phyloP scores from a whole-genome alignment of 2,888 invertebrate genomes.

The Oscheius sp. region DNA sequence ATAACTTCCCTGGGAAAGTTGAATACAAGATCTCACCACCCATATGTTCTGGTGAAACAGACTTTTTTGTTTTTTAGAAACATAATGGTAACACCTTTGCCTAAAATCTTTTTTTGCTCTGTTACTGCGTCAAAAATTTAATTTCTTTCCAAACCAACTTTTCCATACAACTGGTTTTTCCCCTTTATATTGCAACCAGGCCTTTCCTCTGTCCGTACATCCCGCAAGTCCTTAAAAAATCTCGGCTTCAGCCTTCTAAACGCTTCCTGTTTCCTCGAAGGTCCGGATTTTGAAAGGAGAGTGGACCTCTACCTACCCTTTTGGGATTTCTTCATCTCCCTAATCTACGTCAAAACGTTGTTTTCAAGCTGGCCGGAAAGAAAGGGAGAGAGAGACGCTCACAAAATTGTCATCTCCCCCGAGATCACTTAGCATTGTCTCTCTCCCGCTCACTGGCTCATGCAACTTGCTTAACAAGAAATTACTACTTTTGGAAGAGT shows the following conservation, averaged over 20 bases:
- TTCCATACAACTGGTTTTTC: too few species aligned
- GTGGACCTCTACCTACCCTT: neutral
- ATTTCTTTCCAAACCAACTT: neutral
- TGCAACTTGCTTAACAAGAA: too few species aligned
- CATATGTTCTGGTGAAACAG: too few species aligned
- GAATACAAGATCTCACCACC: too few species aligned
- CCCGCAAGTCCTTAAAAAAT: too few species aligned
- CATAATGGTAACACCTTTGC: neutral
- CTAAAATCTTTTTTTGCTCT: neutral
- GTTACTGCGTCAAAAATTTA: neutral
- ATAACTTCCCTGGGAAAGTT: too few species aligned
- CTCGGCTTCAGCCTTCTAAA: neutral
- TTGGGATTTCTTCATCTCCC: constrained; percentile 20
- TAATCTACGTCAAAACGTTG: constrained; percentile 15
- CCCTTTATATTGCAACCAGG: too few species aligned
- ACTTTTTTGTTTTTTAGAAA: too few species aligned
- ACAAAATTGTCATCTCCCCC: constrained; percentile 22
- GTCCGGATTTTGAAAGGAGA: neutral
- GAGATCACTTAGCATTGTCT: constrained; percentile 29
- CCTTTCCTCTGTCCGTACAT: too few species aligned
- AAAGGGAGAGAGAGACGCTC: too few species aligned
- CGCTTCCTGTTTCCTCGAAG: constrained; percentile 13
- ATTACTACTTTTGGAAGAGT: too few species aligned
- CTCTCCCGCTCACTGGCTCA: neutral
- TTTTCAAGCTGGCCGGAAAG: constrained; percentile 8